Conservation (phyloP, 2,888 invertebrate genomes). For the Eristalis intricaria region DNA sequence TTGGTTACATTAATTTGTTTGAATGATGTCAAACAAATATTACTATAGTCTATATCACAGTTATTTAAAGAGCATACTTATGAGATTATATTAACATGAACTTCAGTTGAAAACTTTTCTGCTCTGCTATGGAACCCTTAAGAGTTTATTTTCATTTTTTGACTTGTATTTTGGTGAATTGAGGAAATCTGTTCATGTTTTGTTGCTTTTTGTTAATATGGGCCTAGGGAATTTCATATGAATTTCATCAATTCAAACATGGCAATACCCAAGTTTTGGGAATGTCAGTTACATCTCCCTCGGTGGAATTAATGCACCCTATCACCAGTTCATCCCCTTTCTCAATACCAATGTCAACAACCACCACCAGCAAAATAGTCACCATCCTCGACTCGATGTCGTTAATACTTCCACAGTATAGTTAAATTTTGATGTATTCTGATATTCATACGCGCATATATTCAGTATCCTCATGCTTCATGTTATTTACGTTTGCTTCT, state of each 20-base stretch:
- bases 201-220: no score
- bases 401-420: conserved; percentile 43
- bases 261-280: conserved; percentile 35
- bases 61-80: no score
- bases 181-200: no score
- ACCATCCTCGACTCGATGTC: conserved; percentile 8
- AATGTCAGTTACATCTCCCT: conserved; percentile 42
- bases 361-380: conserved; percentile 48
- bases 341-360: conserved; percentile 71
- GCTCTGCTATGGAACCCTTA: no score
- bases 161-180: no score
- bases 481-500: conserved; percentile 38
- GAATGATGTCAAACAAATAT: not conserved
- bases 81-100: no score
- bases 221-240: no score
- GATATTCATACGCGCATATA: conserved; percentile 35
- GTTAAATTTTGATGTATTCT: conserved; percentile 32
- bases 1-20: not conserved
- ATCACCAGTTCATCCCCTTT: conserved; percentile 50
- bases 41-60: not conserved
- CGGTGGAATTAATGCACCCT: conserved; percentile 55
- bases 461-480: conserved; percentile 48
- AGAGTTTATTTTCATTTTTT: no score
- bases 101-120: no score
- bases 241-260: not conserved